A percentile compares a stretch with the other conserved stretches of the same genome.
Evolutionary conservation across 2,888 invertebrate species (phyloP).

Genomic region (Cacoxenus indagator): DNA sequence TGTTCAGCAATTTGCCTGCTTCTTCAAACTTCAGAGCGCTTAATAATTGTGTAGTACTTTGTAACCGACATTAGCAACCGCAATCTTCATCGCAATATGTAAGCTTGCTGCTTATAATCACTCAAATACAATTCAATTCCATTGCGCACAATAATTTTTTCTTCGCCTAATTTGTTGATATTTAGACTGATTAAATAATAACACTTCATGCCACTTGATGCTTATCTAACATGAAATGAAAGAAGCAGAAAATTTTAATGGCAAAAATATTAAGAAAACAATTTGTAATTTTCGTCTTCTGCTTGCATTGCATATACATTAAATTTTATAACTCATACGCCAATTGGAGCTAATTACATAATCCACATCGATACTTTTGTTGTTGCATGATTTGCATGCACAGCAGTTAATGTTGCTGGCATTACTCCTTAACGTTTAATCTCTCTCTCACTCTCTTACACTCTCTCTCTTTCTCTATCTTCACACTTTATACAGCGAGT

Average conservation of each 20-base stretch:
- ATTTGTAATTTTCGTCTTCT: too few relatives aligned
- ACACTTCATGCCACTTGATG: not conserved
- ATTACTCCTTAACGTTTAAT: constrained; percentile 8
- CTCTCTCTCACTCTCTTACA: not conserved
- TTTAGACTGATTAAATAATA: not conserved
- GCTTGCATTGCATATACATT: too few relatives aligned
- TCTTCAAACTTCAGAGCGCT: too few relatives aligned
- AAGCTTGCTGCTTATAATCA: not conserved
- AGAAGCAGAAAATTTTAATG: not conserved
- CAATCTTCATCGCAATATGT: not conserved
- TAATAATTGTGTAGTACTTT: too few relatives aligned
- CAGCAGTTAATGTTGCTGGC: not conserved
- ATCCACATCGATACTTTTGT: constrained; percentile 6
- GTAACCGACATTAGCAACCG: too few relatives aligned
- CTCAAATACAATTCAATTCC: not conserved
- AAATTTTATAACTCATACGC: constrained; percentile 38
- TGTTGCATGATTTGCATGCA: not conserved
- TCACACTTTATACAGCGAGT: too few relatives aligned
- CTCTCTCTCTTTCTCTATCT: not conserved
- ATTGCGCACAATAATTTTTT: not conserved
- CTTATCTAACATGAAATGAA: not conserved
- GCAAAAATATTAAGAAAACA: constrained; percentile 7
- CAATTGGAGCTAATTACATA: constrained; percentile 51
- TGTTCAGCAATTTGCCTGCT: too few relatives aligned
- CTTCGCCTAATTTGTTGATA: not conserved